Conservation (phyloP, 2,113 vertebrate species). For the Antechinus flavipes region DNA sequence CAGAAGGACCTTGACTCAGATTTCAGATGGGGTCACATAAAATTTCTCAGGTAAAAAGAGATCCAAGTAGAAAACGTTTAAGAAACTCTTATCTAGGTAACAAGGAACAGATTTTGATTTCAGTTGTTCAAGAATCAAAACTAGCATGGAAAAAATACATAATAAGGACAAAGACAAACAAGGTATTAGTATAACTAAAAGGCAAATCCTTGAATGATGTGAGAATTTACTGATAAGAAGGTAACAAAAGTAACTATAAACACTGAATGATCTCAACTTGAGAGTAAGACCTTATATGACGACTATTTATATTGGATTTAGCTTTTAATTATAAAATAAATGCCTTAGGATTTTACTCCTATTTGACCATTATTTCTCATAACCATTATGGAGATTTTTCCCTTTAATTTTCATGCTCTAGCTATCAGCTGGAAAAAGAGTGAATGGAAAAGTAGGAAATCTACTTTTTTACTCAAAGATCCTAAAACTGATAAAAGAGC, state of each 20-base stretch:
- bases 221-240: background rate
- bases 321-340: background rate
- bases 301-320: background rate
- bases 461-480: constrained; percentile 3
- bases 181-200: background rate
- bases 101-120: too few species aligned
- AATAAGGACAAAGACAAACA: background rate
- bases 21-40: too few species aligned
- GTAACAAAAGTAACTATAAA: background rate
- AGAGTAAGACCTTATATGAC: constrained; percentile 13
- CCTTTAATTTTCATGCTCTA: constrained; percentile 17
- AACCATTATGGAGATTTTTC: background rate
- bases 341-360: background rate
- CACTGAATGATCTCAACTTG: background rate
- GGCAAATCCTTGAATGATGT: background rate
- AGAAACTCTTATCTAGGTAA: too few species aligned
- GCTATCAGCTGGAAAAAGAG: background rate
- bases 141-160: too few species aligned
- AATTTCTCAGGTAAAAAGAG: too few species aligned
- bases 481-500: constrained; percentile 22
- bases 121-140: too few species aligned
- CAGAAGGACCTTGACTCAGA: too few species aligned
- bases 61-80: too few species aligned
- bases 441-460: background rate
- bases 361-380: constrained; percentile 6